Evolutionary conservation across 2,888 invertebrate species (phyloP), one percentile per base, ranked within the genome.

Genomic region (Cataglyphis rosenhaueri): DNA sequence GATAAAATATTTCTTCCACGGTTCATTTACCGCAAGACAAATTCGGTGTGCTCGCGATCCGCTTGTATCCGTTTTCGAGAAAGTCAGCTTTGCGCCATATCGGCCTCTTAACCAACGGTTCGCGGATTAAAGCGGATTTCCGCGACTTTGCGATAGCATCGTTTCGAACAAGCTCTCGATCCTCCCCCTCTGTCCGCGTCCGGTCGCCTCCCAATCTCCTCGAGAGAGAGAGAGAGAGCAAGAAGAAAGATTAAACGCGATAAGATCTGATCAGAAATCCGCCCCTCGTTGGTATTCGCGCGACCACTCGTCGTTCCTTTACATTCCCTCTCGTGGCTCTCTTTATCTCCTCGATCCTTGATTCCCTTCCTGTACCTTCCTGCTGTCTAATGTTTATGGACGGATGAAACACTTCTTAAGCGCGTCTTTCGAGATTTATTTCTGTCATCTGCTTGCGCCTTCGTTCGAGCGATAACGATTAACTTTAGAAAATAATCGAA

Each of bases 311-410:
- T 71, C 61, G 38, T 59, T 9, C 70, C 75, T 62, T 82, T 82
- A 71, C 65, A 65, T 65, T 38, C 64, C 57, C 62, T 41, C 15
- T 48, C 76, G 48, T 70, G 62, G 52, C 25, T 35, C 61, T 70
- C 84, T 88, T 87, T 84, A 87, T 85, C 88, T 75, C 25, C 57
- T 32, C 52, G 6, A 1, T n/a, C 48, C 44, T 44, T 21, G 44
- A 18, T 57, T 76, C 48, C 55, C 71, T 57, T 25, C 78, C 61
- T 65, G 57, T 71, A 84, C 81, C 84, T 84, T 29, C 29, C 84
- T 83, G 85, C 90, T 88, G 88, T 88, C 88, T 87, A 87, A 88
- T 88, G 86, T 88, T 89, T 89, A 89, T 89, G 90, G 85, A 89
- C 88, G 86, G 88, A 89, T 81, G 21, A 86, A 59, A 82, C 85